Conservation (phyloP, 2,888 invertebrate genomes). For the Auanema freiburgensis region DNA sequence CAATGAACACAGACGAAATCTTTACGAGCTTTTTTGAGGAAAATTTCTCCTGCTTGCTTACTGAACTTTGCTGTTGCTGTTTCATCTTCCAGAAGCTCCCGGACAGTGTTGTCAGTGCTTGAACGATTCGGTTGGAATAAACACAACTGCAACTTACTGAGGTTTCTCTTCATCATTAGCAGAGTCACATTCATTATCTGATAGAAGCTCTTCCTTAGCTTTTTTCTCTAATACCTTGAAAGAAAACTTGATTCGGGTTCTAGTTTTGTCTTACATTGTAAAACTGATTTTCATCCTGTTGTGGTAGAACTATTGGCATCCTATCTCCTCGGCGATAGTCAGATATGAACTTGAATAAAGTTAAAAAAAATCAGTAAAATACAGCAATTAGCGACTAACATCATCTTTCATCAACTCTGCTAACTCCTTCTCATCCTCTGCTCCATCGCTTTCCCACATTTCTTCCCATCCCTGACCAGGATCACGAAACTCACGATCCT, state of each 20-base stretch:
- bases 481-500: slow-evolving; percentile 19
- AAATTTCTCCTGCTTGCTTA: slow-evolving; percentile 10
- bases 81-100: too few relatives aligned
- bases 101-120: too few relatives aligned
- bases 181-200: neutral
- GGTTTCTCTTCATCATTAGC: neutral
- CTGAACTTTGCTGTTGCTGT: neutral
- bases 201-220: neutral
- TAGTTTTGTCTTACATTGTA: slow-evolving; percentile 12
- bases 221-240: neutral
- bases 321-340: slow-evolving; percentile 31
- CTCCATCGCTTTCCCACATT: slow-evolving; percentile 39
- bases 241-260: neutral
- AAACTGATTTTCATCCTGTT: slow-evolving; percentile 40
- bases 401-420: slow-evolving; percentile 12
- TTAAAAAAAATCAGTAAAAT: neutral
- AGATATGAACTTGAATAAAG: slow-evolving; percentile 30
- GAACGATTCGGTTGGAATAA: slow-evolving; percentile 6
- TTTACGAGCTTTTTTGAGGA: neutral
- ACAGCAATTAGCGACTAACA: neutral
- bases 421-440: slow-evolving; percentile 33
- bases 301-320: slow-evolving; percentile 40
- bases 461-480: slow-evolving; percentile 38
- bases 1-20: neutral
- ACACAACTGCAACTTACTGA: neutral